Base-by-base conservation (phyloP, 64 coral and sea anemone species). In the Trachythela sp. region DNA sequence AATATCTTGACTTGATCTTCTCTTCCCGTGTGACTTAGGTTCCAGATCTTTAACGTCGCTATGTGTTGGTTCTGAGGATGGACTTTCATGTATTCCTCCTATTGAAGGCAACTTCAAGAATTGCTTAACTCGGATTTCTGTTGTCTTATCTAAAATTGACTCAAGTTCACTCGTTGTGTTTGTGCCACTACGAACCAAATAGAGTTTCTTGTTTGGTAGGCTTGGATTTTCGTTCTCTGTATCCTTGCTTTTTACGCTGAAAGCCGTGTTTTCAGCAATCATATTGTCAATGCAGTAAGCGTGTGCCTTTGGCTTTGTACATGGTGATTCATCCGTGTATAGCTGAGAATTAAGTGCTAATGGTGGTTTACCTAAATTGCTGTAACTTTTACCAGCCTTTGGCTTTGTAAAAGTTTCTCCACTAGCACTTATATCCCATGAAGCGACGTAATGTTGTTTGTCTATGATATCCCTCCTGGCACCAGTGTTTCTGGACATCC, bases 101-200 rank as follows among this genome's bases (percentile, higher is more conserved):
- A 80, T 80, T 9, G 75, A 36, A 80, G 75, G 75, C 75, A 80
- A 18, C 37, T 80, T 80, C 30, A 80, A 22, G 20, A 80, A 80
- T 80, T 13, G 20, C 33, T 37, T 80, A 0, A 80, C 75, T 37
- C 75, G 31, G 13, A 80, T 35, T 1, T 80, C 33, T 13, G 37
- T 80, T 29, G 2, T 80, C 37, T 39, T 35, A 22, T 80, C 4
- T 30, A 80, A 80, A 37, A 36, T 80, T 80, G 75, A 36, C 27
- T 80, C 24, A 20, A 64, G 56, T 64, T 64, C 56, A 27, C 56
- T 64, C 24, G 56, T 64, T 24, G 56, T 64, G 42, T 45, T 45
- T 18, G 26, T 64, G 56, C 17, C 26, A 7, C 20, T 20, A 18
- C 56, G 56, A 64, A 64, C 26, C 26, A 18, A 64, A 64, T 20